A percentile compares a stretch with the other conserved stretches of the same genome.
Evolutionary conservation across 1,140 invertebrate genomes (phyloP).

Genomic region (Anadara kagoshimensis): DNA sequence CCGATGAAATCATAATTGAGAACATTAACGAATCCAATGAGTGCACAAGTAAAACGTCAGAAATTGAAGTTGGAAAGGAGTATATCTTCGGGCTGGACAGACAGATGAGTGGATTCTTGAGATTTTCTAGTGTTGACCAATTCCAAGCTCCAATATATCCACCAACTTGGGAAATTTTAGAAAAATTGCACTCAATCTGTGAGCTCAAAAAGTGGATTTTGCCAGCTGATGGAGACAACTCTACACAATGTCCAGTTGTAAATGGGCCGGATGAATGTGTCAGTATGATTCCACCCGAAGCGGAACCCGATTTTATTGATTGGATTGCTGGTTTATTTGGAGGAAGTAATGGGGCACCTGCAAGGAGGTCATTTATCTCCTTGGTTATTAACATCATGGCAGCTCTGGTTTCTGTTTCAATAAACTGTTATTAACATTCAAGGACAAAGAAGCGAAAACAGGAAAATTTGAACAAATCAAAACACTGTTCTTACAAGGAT

Average conservation of each 20-base stretch:
- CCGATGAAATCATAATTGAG: conserved; percentile 24
- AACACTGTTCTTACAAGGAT: too few species aligned
- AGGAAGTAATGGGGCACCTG: too few species aligned
- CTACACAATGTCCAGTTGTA: not conserved
- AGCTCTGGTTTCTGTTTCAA: too few species aligned
- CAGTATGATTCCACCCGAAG: not conserved
- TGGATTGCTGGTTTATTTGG: too few species aligned
- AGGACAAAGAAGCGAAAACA: too few species aligned
- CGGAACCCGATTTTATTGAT: too few species aligned
- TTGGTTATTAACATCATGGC: too few species aligned
- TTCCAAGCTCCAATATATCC: conserved; percentile 18
- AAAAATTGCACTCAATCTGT: conserved; percentile 10
- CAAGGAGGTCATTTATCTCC: too few species aligned
- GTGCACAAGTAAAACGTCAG: conserved; percentile 3
- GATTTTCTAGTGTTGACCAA: conserved; percentile 19
- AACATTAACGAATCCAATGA: conserved; percentile 2
- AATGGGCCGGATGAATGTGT: not conserved
- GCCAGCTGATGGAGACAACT: not conserved
- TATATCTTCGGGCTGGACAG: conserved; percentile 22
- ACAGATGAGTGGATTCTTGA: conserved; percentile 25
- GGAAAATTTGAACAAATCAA: too few species aligned
- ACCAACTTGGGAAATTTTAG: conserved; percentile 16
- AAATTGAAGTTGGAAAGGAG: conserved; percentile 22
- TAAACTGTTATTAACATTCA: too few species aligned
- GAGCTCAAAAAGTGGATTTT: conserved; percentile 16